A percentile compares a stretch with the other conserved stretches of the same genome.
Evolutionary conservation across 2,888 invertebrate genomes (phyloP).

Genomic region (Nomada ferruginata): DNA sequence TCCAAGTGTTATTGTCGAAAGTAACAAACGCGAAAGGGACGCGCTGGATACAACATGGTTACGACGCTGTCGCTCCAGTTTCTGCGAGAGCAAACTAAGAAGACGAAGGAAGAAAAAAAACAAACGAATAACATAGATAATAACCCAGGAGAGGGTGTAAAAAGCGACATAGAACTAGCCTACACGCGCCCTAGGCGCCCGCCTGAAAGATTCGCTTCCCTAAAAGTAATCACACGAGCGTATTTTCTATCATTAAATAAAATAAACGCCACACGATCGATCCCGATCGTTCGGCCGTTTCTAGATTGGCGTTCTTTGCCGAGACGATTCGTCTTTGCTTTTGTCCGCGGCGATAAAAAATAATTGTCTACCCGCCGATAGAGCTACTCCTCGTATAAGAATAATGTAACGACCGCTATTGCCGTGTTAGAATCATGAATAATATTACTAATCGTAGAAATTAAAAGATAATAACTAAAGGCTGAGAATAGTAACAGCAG

Average conservation of each 20-base stretch:
- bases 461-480: constrained; percentile 63
- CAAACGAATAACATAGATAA: constrained; percentile 6
- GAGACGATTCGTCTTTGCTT: neutral
- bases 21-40: constrained; percentile 49
- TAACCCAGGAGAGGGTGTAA: constrained; percentile 3
- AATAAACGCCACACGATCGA: constrained; percentile 41
- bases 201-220: constrained; percentile 35
- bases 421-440: constrained; percentile 37
- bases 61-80: constrained; percentile 3
- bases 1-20: constrained; percentile 60
- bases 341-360: constrained; percentile 49
- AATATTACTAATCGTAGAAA: constrained; percentile 50
- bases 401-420: constrained; percentile 46
- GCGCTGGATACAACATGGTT: neutral
- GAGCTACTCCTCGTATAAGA: constrained; percentile 28
- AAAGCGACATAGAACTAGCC: constrained; percentile 30
- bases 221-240: constrained; percentile 59
- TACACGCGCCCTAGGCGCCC: constrained; percentile 44
- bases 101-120: constrained; percentile 8
- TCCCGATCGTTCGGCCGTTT: constrained; percentile 26
- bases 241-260: constrained; percentile 55
- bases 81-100: constrained; percentile 29
- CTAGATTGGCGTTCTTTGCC: too few relatives aligned
- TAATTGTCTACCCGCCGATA: constrained; percentile 39
- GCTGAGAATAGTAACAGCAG: constrained; percentile 59